These are phyloP conservation scores for Alethe diademata DNA, from an alignment of 2,113 vertebrate genomes.

Conservation along the genomic window DNA sequence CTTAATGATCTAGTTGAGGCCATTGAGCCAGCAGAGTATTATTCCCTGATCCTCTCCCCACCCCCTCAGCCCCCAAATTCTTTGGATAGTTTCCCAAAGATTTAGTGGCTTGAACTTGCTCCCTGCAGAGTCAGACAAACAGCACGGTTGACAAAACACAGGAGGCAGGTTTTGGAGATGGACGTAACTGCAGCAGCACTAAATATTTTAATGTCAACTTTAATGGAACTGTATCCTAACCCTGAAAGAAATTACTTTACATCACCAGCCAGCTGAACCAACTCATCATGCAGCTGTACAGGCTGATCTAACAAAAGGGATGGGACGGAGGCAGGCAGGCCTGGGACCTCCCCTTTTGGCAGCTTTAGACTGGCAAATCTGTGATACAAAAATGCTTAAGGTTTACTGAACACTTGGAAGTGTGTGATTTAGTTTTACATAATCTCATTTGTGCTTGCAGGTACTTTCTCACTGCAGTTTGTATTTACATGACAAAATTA, in stretches of 20 bases:
- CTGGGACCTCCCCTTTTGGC: neutral
- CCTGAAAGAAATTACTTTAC: neutral
- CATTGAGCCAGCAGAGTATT: neutral
- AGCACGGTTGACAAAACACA: neutral
- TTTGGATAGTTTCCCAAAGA: neutral
- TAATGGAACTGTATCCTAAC: neutral
- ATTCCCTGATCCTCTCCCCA: neutral
- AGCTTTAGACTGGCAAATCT: neutral
- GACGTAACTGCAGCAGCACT: neutral
- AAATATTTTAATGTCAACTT: slow-evolving; percentile 9
- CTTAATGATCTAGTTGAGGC: neutral
- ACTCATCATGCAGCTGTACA: slow-evolving; percentile 9
- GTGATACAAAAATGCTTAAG: neutral
- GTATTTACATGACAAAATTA: neutral
- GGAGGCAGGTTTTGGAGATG: neutral
- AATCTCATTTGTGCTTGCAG: neutral
- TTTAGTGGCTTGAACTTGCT: slow-evolving; percentile 18
- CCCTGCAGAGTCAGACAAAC: neutral
- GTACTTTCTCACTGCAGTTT: neutral
- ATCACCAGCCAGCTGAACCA: neutral
- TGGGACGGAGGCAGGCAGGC: neutral
- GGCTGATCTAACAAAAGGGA: neutral
- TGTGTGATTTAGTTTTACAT: neutral
- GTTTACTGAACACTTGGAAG: slow-evolving; percentile 3
- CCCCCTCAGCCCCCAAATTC: neutral